Base-by-base conservation (phyloP, 2,797 vertebrate species). In the Knipowitschia caucasica region DNA sequence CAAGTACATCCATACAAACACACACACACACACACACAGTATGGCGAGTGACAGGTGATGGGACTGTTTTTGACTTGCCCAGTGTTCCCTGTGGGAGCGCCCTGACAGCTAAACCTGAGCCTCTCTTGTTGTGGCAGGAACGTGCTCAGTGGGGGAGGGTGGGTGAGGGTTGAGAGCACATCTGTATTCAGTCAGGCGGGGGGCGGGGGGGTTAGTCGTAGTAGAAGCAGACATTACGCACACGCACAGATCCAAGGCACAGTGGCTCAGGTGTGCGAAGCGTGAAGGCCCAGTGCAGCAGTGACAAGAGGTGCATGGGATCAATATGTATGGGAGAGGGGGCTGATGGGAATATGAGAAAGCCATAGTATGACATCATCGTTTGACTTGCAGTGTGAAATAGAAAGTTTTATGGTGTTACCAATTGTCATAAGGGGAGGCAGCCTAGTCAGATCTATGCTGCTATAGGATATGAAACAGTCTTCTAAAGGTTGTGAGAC, bases 61-160 rank as follows among this genome's bases (percentile, higher is more conserved):
- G 80, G 69, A 69, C 64, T 74, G 83, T 75, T 83, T 81, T 73
- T 76, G 84, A 86, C 82, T 81, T 73, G 78, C 65, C 76, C 70
- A 84, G 77, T 82, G 78, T 82, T 86, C 80, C 83, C 81, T 56
- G 64, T 77, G 76, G 86, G 73, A 74, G 61, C 82, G 61, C 58
- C 55, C 76, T 88, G 84, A 86, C 84, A 86, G 78, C 73, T 83
- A 43, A 24, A 88, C 80, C 86, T 85, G 82, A 76, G 78, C 79
- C 83, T 66, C 77, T 78, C 71, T 70, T 73, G 74, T 79, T 74
- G 67, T 77, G 80, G 64, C 53, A 18, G 39, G 40, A 62, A 58
- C 47, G 56, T 61, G 65, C 34, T 7, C 15, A 8, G 17, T 10
- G 36, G 44, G 53, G 51, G 61, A 38, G 9, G 53, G 45, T 50